phyloP scores from a whole-genome alignment of 2,888 invertebrate genomes.

The Polydrusus pterygomalis region DNA sequence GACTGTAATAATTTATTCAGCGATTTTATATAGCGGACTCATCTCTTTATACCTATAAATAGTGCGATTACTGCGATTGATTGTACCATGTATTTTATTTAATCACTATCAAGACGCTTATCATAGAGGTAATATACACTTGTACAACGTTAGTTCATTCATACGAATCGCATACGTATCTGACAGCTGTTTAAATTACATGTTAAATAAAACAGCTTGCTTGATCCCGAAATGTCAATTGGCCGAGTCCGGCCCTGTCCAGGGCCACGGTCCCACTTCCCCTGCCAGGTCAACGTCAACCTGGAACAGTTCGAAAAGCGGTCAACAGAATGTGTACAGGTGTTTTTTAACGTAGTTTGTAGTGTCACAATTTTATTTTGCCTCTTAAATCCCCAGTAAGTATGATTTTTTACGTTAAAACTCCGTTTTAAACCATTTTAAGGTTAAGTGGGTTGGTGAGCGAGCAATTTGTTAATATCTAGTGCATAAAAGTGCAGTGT shows the following conservation, averaged over 20 bases:
- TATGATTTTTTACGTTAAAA: constrained; percentile 56
- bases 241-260: constrained; percentile 62
- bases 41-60: too few species aligned
- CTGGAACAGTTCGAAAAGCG: constrained; percentile 73
- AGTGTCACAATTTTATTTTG: constrained; percentile 61
- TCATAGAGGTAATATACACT: too few species aligned
- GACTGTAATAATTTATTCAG: too few species aligned
- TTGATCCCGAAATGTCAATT: constrained; percentile 27
- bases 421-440: constrained; percentile 55
- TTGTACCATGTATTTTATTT: too few species aligned
- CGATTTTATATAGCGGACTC: too few species aligned
- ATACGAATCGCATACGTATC: too few species aligned
- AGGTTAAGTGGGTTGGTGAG: constrained; percentile 53
- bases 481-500: constrained; percentile 70
- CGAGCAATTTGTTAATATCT: constrained; percentile 67
- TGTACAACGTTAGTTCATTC: too few species aligned
- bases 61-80: too few species aligned
- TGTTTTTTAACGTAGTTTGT: constrained; percentile 71
- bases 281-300: constrained; percentile 66
- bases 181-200: too few species aligned
- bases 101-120: too few species aligned
- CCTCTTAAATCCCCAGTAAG: constrained; percentile 56
- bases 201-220: too few species aligned
- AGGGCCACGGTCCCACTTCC: constrained; percentile 70
- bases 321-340: constrained; percentile 71